Evolutionary conservation across 37 sponge, comb jelly and placozoan genomes (phyloP).

Genomic region (Chondrosia reniformis): DNA sequence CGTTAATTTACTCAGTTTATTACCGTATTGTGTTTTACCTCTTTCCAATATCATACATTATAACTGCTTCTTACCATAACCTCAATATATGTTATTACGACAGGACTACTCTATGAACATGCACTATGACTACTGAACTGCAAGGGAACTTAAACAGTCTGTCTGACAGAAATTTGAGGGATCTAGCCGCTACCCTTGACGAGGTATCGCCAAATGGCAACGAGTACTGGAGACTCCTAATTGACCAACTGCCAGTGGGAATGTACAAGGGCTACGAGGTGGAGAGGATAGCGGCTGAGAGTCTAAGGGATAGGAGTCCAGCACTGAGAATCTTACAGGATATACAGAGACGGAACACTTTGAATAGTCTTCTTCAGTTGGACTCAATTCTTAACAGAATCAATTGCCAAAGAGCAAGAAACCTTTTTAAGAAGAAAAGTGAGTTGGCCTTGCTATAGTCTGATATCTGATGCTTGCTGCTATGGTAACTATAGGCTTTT

Average conservation of each 20-base stretch:
- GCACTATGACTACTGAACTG: too few relatives aligned
- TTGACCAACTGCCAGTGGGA: neutral
- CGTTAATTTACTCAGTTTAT: too few relatives aligned
- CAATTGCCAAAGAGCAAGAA: neutral
- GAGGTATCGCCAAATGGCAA: neutral
- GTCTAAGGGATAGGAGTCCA: neutral
- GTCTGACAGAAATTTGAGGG: neutral
- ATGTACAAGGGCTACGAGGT: neutral
- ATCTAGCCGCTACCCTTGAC: constrained; percentile 6
- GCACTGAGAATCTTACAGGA: neutral
- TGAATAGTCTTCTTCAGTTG: neutral
- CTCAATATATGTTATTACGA: too few relatives aligned
- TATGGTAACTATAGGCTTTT: neutral
- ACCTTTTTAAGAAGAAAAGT: neutral
- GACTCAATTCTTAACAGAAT: neutral
- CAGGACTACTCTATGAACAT: too few relatives aligned
- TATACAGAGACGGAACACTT: neutral
- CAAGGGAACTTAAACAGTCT: neutral
- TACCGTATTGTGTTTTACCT: too few relatives aligned
- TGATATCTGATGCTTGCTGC: neutral
- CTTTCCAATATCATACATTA: too few relatives aligned
- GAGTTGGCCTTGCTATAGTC: neutral
- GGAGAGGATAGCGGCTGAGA: constrained; percentile 7
- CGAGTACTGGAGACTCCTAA: constrained; percentile 5
- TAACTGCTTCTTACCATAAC: too few relatives aligned